These are phyloP conservation scores for Cygnus atratus DNA, from an alignment of 2,113 vertebrate genomes.

Conservation along the genomic window DNA sequence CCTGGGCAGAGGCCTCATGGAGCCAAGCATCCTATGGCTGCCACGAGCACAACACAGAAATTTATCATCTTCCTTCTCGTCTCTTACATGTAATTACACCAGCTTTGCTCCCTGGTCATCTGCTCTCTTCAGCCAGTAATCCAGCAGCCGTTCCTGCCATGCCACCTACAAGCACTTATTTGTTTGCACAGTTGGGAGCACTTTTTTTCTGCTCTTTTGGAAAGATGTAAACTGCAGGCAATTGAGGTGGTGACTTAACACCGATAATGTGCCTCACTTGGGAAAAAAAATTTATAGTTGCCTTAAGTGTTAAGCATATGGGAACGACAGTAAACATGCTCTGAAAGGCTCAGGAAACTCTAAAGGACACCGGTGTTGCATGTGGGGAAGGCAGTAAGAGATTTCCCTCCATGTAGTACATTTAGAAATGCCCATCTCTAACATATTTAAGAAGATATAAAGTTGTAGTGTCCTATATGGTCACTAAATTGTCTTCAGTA, in stretches of 20 bases:
- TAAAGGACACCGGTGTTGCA: background rate
- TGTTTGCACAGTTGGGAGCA: conserved; percentile 10
- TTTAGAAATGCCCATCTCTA: background rate
- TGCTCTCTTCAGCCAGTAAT: conserved; percentile 33
- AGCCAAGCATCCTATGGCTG: background rate
- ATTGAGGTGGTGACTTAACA: background rate
- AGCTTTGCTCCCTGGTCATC: conserved; percentile 16
- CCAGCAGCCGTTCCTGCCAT: background rate
- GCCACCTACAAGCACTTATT: background rate
- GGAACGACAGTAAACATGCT: background rate
- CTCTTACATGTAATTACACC: conserved; percentile 42
- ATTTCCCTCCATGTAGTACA: background rate
- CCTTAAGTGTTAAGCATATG: background rate
- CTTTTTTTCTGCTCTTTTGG: conserved; percentile 7
- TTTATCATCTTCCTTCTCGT: conserved; percentile 23
- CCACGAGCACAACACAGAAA: conserved; percentile 12
- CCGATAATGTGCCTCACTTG: background rate
- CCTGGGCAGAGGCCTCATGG: background rate
- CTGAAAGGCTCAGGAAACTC: background rate
- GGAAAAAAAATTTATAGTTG: conserved; percentile 7
- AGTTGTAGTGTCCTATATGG: conserved; percentile 36
- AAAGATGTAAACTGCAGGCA: background rate
- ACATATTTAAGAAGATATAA: conserved; percentile 22
- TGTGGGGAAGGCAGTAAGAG: background rate
- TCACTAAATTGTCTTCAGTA: conserved; percentile 35